A percentile compares a stretch with the other conserved stretches of the same genome.
Evolutionary conservation across 2,888 invertebrate genomes (phyloP).

Genomic region (Leptinotarsa rubiginosa): DNA sequence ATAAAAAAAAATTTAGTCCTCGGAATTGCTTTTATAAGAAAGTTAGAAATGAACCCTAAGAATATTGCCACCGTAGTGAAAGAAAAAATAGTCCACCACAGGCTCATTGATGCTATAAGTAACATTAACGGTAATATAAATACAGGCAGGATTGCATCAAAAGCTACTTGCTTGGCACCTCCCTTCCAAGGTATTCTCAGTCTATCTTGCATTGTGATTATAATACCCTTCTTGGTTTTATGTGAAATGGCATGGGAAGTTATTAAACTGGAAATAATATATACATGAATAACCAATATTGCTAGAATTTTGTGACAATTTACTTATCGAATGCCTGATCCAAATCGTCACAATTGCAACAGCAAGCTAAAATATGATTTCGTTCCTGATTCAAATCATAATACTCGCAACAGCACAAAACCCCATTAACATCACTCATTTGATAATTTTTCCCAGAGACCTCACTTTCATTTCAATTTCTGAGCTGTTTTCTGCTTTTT

Average conservation of each 20-base stretch:
- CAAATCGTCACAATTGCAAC: slow-evolving; percentile 72
- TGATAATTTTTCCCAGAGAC: slow-evolving; percentile 1
- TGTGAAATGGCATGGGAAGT: slow-evolving; percentile 60
- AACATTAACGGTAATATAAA: slow-evolving; percentile 67
- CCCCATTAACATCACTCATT: slow-evolving; percentile 46
- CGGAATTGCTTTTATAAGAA: slow-evolving; percentile 57
- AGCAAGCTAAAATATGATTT: slow-evolving; percentile 70
- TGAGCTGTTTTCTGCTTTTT: neutral
- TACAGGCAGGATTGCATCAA: slow-evolving; percentile 68
- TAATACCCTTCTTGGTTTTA: slow-evolving; percentile 60
- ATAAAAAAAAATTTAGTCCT: slow-evolving; percentile 79
- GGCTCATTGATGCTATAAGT: slow-evolving; percentile 67
- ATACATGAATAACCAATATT: neutral
- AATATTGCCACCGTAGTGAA: slow-evolving; percentile 59
- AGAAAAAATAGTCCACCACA: slow-evolving; percentile 62
- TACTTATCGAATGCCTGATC: slow-evolving; percentile 71
- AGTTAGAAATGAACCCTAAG: slow-evolving; percentile 55
- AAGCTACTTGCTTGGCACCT: slow-evolving; percentile 70
- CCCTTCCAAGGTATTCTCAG: slow-evolving; percentile 72
- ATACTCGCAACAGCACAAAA: slow-evolving; percentile 73
- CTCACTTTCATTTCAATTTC: neutral
- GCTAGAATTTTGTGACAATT: slow-evolving; percentile 11
- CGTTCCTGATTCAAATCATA: slow-evolving; percentile 67
- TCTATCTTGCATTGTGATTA: slow-evolving; percentile 69
- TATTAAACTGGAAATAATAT: slow-evolving; percentile 62